Evolutionary conservation across 2,888 invertebrate species (phyloP).

Genomic region (Iphiclides podalirius): DNA sequence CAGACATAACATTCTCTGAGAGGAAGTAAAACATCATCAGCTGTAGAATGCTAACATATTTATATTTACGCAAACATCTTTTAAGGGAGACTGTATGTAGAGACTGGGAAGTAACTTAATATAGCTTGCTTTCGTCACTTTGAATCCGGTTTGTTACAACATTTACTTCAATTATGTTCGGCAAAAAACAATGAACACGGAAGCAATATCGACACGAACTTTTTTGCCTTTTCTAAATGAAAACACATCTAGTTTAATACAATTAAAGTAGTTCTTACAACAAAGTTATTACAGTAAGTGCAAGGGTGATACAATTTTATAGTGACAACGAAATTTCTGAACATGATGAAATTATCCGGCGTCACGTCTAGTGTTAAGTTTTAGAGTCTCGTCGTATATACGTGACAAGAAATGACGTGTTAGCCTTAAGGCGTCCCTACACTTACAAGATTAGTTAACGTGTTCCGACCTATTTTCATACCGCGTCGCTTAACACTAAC

Average conservation of each 20-base stretch:
- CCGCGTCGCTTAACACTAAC: constrained; percentile 49
- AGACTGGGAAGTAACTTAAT: too few species aligned
- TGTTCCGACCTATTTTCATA: constrained; percentile 34
- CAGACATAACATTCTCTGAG: not conserved
- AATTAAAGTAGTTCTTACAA: too few species aligned
- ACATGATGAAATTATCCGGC: not conserved
- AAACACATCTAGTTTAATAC: too few species aligned
- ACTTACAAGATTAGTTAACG: constrained; percentile 31
- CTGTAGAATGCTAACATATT: not conserved
- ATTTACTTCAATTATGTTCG: too few species aligned
- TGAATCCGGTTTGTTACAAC: too few species aligned
- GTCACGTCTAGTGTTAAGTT: constrained; percentile 5
- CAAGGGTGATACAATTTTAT: too few species aligned
- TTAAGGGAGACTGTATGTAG: too few species aligned
- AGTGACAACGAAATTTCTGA: not conserved
- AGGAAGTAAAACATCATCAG: not conserved
- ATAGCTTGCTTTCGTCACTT: too few species aligned
- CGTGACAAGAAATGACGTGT: constrained; percentile 23
- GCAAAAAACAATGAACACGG: too few species aligned
- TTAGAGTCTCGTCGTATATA: constrained; percentile 3
- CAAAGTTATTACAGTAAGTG: too few species aligned
- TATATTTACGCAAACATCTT: not conserved
- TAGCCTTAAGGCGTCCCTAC: constrained; percentile 36
- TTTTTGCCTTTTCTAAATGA: too few species aligned
- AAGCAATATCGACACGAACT: too few species aligned